Conservation (phyloP, 1,140 invertebrate species). For the Leptinotarsa texana region DNA sequence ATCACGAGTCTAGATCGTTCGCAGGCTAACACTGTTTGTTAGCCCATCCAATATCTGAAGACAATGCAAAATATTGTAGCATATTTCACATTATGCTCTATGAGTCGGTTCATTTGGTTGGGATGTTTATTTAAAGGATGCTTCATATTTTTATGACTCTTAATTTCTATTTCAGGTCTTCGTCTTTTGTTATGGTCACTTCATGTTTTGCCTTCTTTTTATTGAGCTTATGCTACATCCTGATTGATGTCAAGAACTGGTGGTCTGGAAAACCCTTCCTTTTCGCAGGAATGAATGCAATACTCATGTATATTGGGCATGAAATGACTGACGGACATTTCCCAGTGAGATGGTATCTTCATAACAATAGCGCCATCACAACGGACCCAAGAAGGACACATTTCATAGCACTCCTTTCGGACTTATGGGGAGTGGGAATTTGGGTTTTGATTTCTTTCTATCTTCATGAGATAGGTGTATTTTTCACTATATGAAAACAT, state of each 20-base stretch:
- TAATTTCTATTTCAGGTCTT: constrained; percentile 55
- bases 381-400: constrained; percentile 71
- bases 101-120: no score
- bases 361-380: constrained; percentile 35
- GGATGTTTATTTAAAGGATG: no score
- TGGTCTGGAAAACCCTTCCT: constrained; percentile 86
- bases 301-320: constrained; percentile 86
- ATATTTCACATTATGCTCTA: no score
- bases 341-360: constrained; percentile 41
- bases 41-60: no score
- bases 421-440: constrained; percentile 76
- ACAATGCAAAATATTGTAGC: no score
- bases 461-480: constrained; percentile 59
- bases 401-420: constrained; percentile 68
- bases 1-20: no score
- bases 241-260: constrained; percentile 75
- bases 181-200: constrained; percentile 84
- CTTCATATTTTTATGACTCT: no score
- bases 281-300: constrained; percentile 84
- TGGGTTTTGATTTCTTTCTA: constrained; percentile 78
- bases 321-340: constrained; percentile 56
- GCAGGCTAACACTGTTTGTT: no score
- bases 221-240: constrained; percentile 73
- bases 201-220: constrained; percentile 74
- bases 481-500: neutral